Conservation (phyloP, 2,888 invertebrate genomes). For the Nezara viridula region DNA sequence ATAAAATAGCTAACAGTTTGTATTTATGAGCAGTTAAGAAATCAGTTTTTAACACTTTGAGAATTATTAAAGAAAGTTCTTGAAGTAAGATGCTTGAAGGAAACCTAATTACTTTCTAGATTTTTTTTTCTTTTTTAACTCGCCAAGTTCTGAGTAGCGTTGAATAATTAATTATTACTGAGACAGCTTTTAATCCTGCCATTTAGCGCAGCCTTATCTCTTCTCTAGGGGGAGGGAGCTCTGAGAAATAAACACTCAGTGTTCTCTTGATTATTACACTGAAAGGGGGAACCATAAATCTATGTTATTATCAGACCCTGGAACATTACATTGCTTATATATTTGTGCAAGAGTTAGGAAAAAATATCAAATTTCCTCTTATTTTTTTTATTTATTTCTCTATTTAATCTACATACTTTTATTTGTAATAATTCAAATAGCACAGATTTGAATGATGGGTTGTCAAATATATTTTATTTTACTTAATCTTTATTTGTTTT, state of each 20-base stretch:
- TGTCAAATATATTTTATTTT: too few species aligned
- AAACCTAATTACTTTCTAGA: neutral
- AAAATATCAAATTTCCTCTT: too few species aligned
- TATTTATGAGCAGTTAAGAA: neutral
- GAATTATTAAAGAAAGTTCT: neutral
- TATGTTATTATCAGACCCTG: neutral
- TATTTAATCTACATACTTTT: too few species aligned
- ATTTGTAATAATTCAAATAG: too few species aligned
- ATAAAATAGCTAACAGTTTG: neutral
- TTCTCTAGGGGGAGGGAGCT: neutral
- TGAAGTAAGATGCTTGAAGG: neutral
- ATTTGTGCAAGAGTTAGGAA: neutral
- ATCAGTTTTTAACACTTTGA: neutral
- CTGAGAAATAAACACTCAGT: neutral
- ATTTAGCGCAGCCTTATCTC: neutral
- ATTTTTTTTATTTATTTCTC: too few species aligned
- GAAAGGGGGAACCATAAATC: neutral
- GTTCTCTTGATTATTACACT: neutral
- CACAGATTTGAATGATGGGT: too few species aligned
- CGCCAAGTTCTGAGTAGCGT: neutral
- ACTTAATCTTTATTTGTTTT: too few species aligned
- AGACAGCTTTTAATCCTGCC: neutral
- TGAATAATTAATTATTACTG: constrained; percentile 15
- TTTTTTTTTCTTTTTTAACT: constrained; percentile 42
- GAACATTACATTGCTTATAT: neutral